Percentiles rank a stretch among this genome's conserved stretches.
These are phyloP conservation scores for Tamias sibiricus DNA, from an alignment of 2,113 vertebrate species.

Conservation along the genomic window DNA sequence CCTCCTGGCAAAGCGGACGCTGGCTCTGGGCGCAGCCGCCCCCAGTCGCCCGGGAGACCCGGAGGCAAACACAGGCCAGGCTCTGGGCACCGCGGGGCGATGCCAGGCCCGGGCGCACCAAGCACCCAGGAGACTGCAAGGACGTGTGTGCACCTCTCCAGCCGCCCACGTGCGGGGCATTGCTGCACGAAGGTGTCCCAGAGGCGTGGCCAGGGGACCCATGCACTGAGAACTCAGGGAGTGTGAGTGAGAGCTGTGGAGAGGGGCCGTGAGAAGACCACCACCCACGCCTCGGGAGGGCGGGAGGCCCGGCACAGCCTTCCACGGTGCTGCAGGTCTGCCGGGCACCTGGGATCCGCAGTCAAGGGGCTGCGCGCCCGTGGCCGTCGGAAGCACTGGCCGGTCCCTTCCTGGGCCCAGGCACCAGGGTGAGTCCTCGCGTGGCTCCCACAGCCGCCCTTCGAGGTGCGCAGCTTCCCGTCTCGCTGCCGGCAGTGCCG, in stretches of 20 bases:
- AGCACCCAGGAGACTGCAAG: accelerated
- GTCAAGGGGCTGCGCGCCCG: accelerated
- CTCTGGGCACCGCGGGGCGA: neutral
- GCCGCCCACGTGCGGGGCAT: accelerated
- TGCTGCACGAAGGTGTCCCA: accelerated
- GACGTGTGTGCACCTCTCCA: accelerated
- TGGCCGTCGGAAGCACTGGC: neutral
- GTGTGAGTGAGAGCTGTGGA: accelerated
- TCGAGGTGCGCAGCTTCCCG: accelerated
- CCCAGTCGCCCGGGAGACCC: neutral
- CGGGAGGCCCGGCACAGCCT: accelerated
- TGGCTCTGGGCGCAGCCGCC: neutral
- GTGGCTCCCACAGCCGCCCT: accelerated
- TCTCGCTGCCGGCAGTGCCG: accelerated
- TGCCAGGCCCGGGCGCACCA: accelerated
- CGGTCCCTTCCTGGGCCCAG: neutral
- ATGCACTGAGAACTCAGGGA: accelerated
- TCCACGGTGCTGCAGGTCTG: accelerated
- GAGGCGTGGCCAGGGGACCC: accelerated
- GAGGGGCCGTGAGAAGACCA: accelerated
- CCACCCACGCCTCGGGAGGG: accelerated
- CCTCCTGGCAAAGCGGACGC: neutral
- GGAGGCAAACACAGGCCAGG: neutral
- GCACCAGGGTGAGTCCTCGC: accelerated
- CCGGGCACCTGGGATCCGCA: neutral